phyloP scores from a whole-genome alignment of 2,113 vertebrate species.

The Grus americana region DNA sequence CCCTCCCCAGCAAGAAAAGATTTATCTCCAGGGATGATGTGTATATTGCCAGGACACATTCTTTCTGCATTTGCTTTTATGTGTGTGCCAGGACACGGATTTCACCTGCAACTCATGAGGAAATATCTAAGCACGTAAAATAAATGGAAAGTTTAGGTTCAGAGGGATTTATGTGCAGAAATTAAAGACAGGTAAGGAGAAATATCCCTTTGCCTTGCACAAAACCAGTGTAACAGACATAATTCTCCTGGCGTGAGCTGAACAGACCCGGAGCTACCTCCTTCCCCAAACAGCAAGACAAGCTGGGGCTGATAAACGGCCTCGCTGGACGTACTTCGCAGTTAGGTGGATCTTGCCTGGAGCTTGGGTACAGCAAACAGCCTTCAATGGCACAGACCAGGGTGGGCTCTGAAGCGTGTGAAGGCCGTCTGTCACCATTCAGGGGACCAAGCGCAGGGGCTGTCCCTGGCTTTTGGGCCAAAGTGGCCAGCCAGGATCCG shows the following conservation, averaged over 20 bases:
- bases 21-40: background rate
- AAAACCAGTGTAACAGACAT: background rate
- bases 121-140: background rate
- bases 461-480: background rate
- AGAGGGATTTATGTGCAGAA: slow-evolving; percentile 22
- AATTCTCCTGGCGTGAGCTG: background rate
- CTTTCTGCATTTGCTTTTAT: background rate
- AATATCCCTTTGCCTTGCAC: background rate
- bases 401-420: background rate
- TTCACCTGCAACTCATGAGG: background rate
- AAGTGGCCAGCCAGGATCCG: background rate
- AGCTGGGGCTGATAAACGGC: background rate
- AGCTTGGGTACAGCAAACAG: background rate
- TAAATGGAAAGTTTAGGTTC: background rate
- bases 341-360: background rate
- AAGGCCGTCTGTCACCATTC: background rate
- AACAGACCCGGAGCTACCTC: background rate
- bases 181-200: background rate
- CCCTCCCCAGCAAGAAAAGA: background rate
- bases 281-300: background rate
- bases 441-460: background rate
- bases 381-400: background rate
- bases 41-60: background rate
- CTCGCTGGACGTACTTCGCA: fast-evolving
- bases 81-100: background rate